These are phyloP conservation scores for Egretta garzetta DNA, from an alignment of 2,113 vertebrate genomes.

Conservation along the genomic window DNA sequence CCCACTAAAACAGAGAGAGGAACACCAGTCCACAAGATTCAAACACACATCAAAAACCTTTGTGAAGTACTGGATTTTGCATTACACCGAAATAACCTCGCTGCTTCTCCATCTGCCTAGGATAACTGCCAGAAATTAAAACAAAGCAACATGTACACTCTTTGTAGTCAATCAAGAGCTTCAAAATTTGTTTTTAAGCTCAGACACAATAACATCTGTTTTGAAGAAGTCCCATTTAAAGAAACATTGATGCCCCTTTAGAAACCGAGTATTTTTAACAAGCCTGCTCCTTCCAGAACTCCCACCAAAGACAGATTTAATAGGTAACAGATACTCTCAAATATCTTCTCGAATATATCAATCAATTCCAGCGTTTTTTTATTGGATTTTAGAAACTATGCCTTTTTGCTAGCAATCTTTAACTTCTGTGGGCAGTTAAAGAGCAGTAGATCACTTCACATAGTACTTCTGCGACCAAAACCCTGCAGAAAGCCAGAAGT, in stretches of 20 bases:
- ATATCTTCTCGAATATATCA: neutral
- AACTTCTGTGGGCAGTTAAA: neutral
- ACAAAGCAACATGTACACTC: neutral
- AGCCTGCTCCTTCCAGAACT: neutral
- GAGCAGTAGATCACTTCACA: neutral
- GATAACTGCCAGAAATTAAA: neutral
- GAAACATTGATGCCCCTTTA: neutral
- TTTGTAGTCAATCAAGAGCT: neutral
- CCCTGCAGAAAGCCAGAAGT: neutral
- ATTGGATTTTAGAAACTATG: neutral
- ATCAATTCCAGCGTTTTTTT: neutral
- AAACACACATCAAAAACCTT: neutral
- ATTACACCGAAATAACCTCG: neutral
- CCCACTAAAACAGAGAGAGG: neutral
- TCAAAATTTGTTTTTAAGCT: neutral
- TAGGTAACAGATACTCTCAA: neutral
- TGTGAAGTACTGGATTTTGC: constrained; percentile 13
- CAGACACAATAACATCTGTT: constrained; percentile 3
- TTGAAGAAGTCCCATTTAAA: neutral
- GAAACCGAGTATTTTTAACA: neutral
- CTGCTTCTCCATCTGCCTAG: constrained; percentile 32
- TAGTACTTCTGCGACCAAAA: neutral
- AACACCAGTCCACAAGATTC: neutral
- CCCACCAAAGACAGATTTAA: neutral
- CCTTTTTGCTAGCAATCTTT: neutral